Percentiles rank a stretch among this genome's conserved stretches.
phyloP scores from a whole-genome alignment of 1,140 invertebrate genomes.

The Aphis gossypii region DNA sequence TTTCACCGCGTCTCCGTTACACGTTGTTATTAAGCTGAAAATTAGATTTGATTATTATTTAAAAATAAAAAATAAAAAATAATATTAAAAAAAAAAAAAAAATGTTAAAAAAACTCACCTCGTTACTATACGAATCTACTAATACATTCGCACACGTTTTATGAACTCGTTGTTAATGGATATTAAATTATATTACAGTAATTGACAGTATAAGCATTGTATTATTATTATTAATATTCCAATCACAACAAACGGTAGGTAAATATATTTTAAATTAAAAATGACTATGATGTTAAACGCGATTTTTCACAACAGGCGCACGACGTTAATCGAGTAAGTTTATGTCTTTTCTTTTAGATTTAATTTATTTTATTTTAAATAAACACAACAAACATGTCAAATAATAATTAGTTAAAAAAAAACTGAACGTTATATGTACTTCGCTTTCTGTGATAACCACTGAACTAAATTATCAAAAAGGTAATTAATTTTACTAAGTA shows the following conservation, averaged over 20 bases:
- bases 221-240: slow-evolving; percentile 24
- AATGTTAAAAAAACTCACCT: slow-evolving; percentile 41
- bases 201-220: neutral
- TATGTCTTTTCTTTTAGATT: neutral
- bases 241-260: slow-evolving; percentile 37
- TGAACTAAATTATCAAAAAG: neutral
- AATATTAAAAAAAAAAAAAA: slow-evolving; percentile 2
- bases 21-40: slow-evolving; percentile 38
- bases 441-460: slow-evolving; percentile 16
- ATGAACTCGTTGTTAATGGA: slow-evolving; percentile 27
- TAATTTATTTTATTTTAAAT: neutral
- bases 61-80: neutral
- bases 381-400: slow-evolving; percentile 16
- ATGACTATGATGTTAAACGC: neutral
- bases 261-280: slow-evolving; percentile 7
- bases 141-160: slow-evolving; percentile 19
- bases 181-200: neutral
- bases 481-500: neutral
- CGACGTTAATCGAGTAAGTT: neutral
- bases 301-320: neutral
- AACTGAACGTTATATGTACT: neutral
- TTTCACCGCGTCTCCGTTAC: neutral
- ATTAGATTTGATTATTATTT: slow-evolving; percentile 18
- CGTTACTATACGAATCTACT: slow-evolving; percentile 7
- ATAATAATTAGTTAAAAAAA: slow-evolving; percentile 3